Conservation (phyloP, 1,140 invertebrate genomes). For the Temnothorax longispinosus region DNA sequence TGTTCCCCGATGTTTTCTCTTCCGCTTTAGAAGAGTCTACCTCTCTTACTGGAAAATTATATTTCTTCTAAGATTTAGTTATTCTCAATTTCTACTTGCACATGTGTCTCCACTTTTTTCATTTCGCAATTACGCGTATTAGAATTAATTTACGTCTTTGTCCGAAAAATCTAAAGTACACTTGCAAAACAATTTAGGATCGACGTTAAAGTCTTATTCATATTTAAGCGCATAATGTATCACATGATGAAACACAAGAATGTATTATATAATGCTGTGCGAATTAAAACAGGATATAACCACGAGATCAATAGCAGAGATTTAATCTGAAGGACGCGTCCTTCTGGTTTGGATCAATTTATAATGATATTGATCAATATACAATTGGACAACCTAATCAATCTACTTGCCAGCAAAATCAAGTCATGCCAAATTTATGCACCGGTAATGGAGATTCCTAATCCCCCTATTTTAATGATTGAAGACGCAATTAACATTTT, state of each 20-base stretch:
- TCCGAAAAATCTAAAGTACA: background rate
- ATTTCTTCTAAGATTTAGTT: background rate
- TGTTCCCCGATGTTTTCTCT: constrained; percentile 4
- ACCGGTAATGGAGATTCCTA: background rate
- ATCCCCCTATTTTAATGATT: background rate
- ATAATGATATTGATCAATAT: constrained; percentile 16
- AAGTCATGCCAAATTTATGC: constrained; percentile 12
- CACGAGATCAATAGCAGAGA: background rate
- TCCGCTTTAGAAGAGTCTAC: background rate
- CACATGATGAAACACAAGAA: background rate
- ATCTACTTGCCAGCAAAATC: background rate
- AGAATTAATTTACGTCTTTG: background rate
- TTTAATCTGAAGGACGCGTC: constrained; percentile 15
- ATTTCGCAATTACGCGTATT: background rate
- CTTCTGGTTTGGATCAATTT: constrained; percentile 27
- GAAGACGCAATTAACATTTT: constrained; percentile 44
- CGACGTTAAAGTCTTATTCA: background rate
- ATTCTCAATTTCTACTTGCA: background rate
- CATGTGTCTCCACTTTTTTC: background rate
- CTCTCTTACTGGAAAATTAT: background rate
- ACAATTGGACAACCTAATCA: background rate
- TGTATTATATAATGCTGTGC: background rate
- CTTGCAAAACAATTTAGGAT: background rate
- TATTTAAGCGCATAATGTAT: background rate
- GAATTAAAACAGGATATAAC: background rate